Evolutionary conservation across 53 echinoderm and acorn worm species (phyloP), one percentile per base, ranked within the genome.

Genomic region (Patiria pectinifera): DNA sequence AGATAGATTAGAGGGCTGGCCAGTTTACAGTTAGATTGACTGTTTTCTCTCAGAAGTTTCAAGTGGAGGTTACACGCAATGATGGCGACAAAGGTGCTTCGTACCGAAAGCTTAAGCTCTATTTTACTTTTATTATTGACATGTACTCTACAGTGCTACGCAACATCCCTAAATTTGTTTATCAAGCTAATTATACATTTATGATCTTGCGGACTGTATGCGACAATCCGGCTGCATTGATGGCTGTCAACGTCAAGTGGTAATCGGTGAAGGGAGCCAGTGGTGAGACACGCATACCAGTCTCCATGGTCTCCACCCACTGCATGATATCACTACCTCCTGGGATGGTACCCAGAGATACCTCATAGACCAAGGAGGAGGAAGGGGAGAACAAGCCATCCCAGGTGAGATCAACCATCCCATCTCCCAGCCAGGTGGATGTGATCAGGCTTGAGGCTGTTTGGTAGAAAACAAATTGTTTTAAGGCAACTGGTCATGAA

Each of bases 301-400:
- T 79, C 21, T 93, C 26, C 62, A 76, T 53, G 18, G 93, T 93
- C 82, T 93, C 93, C 14, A 78, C 49, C 93, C 93, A 93, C 47
- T 93, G 72, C 80, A 93, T 66, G 48, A 93, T 78, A 61, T 93
- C 93, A 80, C 70, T 80, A 60, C 87, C 93, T 21, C 93, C 93
- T 49, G 35, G 22, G 62, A 87, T 26, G 69, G 76, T 76, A n/a
- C 76, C 76, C 22, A 76, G 25, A 2, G 76, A 76, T 76, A 76
- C 76, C 25, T 76, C 93, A 80, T 82, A 93, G 48, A 81, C 43
- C 53, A 93, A 23, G 14, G 93, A 62, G 11, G 87, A 80, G 15
- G 66, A 11, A 24, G 22, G 1, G 9, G 74, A 2, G 83, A 93
- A 93, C 48, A 88, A 11, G 10, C 12, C 88, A 62, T 93, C 88